Evolutionary conservation across 1,140 invertebrate species (phyloP), one percentile per base, ranked within the genome.

Genomic region (Bradysia coprophila): DNA sequence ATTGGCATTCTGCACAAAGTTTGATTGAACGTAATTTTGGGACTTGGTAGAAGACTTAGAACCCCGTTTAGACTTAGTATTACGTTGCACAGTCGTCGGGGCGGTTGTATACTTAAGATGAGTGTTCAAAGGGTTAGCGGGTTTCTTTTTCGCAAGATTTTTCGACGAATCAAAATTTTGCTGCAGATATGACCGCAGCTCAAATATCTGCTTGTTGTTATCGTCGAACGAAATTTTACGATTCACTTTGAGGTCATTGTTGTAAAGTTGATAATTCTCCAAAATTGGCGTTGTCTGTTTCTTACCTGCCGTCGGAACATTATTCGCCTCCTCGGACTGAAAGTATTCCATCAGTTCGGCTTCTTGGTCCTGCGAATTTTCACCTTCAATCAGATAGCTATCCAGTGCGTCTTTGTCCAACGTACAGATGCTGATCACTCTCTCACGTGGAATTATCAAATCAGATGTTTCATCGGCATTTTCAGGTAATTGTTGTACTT

Each of bases 291-390:
- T 42, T 43, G 38, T 41, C 19, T 23, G 15, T 11, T 33, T 21
- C 28, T 44, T 24, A 40, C 4, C 41, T 40, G 10, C 18, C 19
- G 6, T 9, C 15, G 5, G 5, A 21, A 6, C 9, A 6, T 10
- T 6, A 24, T 24, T 22, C 3, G 6, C 24, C 6, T 28, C 24
- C 6, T 28, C 24, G 4, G n/a, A 20, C 11, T 77, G 75, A 60
- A 84, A 82, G 63, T 84, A 84, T 60, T 80, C 75, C 50, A 83
- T 60, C 45, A 85, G 54, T 60, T 85, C 81, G 51, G 80, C 77
- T 51, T 85, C 81, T 49, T 77, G 78, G 49, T 83, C 80, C 52
- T 84, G 77, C 34, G 78, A 80, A 59, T 81, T 83, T 47, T 72
- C 74, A 34, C 77, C 72, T 31, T 76, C 74, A 48, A 59, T 59